phyloP scores from a whole-genome alignment of 2,797 vertebrate genomes.

The Sebastes ruberrimus region DNA sequence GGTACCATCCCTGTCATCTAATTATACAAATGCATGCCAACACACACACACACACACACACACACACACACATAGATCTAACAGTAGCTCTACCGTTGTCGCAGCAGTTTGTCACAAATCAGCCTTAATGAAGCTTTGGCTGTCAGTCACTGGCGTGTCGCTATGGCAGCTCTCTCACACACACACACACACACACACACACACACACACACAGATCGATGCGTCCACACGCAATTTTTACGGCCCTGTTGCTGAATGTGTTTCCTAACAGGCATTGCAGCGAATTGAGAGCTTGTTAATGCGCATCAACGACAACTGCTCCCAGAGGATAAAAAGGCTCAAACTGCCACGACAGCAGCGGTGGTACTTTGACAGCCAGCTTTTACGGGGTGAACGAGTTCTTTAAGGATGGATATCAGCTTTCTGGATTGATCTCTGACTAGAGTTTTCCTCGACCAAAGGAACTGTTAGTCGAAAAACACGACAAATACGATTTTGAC shows the following conservation, averaged over 20 bases:
- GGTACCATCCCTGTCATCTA: background rate
- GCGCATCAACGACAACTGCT: background rate
- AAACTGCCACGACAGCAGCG: conserved; percentile 4
- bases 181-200: background rate
- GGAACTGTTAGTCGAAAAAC: background rate
- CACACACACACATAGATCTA: background rate
- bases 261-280: conserved; percentile 20
- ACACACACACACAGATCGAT: background rate
- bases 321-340: conserved; percentile 1
- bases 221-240: background rate
- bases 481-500: no score
- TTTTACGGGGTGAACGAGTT: background rate
- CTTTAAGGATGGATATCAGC: background rate
- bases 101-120: conserved; percentile 10
- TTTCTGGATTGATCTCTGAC: background rate
- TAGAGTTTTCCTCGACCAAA: no score
- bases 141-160: background rate
- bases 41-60: background rate
- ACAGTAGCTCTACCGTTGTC: background rate
- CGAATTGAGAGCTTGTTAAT: conserved; percentile 42
- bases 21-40: background rate
- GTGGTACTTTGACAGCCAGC: background rate
- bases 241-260: conserved; percentile 2
- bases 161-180: background rate
- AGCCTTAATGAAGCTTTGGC: conserved; percentile 19